These are phyloP conservation scores for Trogon surrucura DNA, from an alignment of 2,113 vertebrate genomes.

Conservation along the genomic window DNA sequence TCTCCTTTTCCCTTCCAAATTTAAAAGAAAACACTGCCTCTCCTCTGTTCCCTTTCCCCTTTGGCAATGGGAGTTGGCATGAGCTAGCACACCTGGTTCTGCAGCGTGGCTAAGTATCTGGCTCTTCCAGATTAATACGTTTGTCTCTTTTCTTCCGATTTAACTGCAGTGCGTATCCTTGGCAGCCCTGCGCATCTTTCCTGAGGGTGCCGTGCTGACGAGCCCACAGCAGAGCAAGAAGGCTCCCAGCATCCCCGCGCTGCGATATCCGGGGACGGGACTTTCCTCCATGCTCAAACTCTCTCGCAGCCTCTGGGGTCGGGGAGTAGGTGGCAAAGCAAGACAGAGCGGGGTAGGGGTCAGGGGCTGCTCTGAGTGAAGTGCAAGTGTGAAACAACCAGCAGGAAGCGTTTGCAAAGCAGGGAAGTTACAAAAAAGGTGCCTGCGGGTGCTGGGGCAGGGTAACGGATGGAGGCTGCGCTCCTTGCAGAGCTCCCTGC, in stretches of 20 bases:
- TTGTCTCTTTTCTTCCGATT: neutral
- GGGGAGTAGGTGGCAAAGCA: fast-evolving
- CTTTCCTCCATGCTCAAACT: neutral
- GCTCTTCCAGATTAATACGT: neutral
- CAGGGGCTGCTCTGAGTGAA: neutral
- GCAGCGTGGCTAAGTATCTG: neutral
- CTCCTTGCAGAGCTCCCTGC: neutral
- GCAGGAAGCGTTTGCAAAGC: neutral
- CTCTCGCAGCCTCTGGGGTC: neutral
- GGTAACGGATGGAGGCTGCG: fast-evolving
- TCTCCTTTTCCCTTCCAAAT: neutral
- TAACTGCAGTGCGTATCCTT: neutral
- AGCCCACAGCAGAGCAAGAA: neutral
- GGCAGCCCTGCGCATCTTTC: neutral
- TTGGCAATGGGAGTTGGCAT: neutral
- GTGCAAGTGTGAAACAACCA: fast-evolving
- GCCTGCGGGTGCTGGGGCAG: fast-evolving
- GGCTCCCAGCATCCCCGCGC: neutral
- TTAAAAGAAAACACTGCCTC: neutral
- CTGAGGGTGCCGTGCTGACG: neutral
- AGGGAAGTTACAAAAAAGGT: neutral
- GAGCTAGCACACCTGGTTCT: slow-evolving; percentile 5
- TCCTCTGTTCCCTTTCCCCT: neutral
- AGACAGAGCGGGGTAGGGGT: fast-evolving
- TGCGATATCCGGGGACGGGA: fast-evolving